Conservation (phyloP, 2,113 vertebrate species). For the Aythya baeri region DNA sequence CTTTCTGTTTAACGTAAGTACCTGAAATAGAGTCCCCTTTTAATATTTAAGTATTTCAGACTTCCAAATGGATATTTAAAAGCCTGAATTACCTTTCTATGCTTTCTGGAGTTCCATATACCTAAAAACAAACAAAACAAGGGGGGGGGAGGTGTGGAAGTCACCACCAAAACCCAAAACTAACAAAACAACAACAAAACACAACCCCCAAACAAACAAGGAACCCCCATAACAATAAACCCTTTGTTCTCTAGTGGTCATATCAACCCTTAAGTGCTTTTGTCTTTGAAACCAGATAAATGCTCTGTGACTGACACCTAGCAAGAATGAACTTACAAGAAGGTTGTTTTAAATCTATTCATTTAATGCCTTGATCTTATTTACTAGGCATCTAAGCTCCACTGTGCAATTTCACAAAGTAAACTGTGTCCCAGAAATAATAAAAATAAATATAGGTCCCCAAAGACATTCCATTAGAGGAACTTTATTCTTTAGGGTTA, state of each 20-base stretch:
- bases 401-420: background rate
- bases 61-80: background rate
- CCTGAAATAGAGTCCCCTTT: constrained; percentile 23
- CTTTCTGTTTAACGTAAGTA: constrained; percentile 71
- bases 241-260: background rate
- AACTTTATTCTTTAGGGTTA: background rate
- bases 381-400: background rate
- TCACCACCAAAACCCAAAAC: background rate
- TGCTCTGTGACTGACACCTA: background rate
- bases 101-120: background rate
- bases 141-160: no score
- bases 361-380: background rate
- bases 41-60: constrained; percentile 20
- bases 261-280: background rate
- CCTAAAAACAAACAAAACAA: background rate
- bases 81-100: background rate
- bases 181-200: background rate
- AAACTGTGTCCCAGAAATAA: background rate
- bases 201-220: background rate
- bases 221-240: background rate
- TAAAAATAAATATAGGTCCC: background rate
- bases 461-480: background rate
- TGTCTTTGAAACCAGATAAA: background rate
- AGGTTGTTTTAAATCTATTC: background rate
- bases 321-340: background rate